phyloP scores from a whole-genome alignment of 2,113 vertebrate species.

The Lucifuga dentata region DNA sequence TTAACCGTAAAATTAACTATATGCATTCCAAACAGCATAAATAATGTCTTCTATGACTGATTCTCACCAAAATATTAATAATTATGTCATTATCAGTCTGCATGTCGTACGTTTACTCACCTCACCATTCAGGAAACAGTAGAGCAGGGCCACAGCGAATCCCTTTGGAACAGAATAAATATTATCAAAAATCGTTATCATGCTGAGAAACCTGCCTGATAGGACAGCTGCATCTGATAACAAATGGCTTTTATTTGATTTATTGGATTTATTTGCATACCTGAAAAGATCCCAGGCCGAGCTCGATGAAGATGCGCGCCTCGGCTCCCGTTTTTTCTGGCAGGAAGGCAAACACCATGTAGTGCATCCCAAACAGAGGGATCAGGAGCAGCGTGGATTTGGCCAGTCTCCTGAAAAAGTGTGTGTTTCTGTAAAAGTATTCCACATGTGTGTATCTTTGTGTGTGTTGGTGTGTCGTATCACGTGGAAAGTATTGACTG shows the following conservation, averaged over 20 bases:
- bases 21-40: too few relatives aligned
- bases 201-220: too few relatives aligned
- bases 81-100: too few relatives aligned
- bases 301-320: constrained; percentile 90
- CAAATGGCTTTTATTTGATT: too few relatives aligned
- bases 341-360: constrained; percentile 93
- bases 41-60: too few relatives aligned
- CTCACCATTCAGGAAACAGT: constrained; percentile 95
- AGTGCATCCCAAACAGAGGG: constrained; percentile 95
- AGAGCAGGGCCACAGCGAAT: constrained; percentile 91
- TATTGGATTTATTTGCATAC: too few relatives aligned
- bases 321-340: constrained; percentile 87
- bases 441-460: constrained; percentile 2
- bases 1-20: too few relatives aligned
- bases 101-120: constrained; percentile 76
- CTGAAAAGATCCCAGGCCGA: constrained; percentile 93
- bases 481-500: not conserved
- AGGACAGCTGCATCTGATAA: too few relatives aligned
- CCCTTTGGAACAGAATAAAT: constrained; percentile 82
- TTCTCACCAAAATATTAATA: too few relatives aligned
- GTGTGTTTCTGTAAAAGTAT: not conserved
- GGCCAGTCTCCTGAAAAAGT: constrained; percentile 87
- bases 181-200: constrained; percentile 1
- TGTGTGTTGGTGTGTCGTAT: not conserved
- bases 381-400: constrained; percentile 95